A percentile compares a stretch with the other conserved stretches of the same genome.
Evolutionary conservation across 2,888 invertebrate genomes (phyloP).

Genomic region (Drosophila affinis): DNA sequence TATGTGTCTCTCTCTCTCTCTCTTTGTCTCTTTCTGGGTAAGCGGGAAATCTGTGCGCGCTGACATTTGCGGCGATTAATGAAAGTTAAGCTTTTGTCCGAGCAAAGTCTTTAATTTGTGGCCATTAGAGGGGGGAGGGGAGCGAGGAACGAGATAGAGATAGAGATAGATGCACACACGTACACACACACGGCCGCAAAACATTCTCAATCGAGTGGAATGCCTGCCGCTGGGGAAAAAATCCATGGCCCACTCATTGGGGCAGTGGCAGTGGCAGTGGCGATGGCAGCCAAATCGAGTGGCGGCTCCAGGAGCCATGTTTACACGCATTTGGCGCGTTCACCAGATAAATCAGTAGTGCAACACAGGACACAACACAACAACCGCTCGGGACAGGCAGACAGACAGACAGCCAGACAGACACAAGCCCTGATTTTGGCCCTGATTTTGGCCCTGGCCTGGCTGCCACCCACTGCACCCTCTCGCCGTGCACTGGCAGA

Average conservation of each 20-base stretch:
- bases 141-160: not conserved
- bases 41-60: constrained; percentile 60
- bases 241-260: constrained; percentile 46
- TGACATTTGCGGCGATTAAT: constrained; percentile 69
- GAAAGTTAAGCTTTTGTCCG: constrained; percentile 52
- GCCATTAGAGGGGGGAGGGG: constrained; percentile 40
- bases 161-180: not conserved
- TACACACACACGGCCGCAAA: not conserved
- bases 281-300: constrained; percentile 23
- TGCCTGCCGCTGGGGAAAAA: constrained; percentile 9
- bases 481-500: not conserved
- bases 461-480: constrained; percentile 32
- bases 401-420: constrained; percentile 10
- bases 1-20: constrained; percentile 7
- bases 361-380: constrained; percentile 17
- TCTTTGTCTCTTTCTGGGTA: constrained; percentile 2
- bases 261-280: not conserved
- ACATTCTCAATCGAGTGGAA: constrained; percentile 7
- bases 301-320: constrained; percentile 50
- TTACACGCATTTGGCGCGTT: constrained; percentile 71
- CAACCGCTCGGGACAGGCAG: not conserved
- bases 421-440: constrained; percentile 28
- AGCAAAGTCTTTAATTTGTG: constrained; percentile 60
- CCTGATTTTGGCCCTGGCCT: not conserved
- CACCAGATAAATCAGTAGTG: constrained; percentile 56